These are phyloP conservation scores for Mayetiola destructor DNA, from an alignment of 2,888 invertebrate species.

Conservation along the genomic window DNA sequence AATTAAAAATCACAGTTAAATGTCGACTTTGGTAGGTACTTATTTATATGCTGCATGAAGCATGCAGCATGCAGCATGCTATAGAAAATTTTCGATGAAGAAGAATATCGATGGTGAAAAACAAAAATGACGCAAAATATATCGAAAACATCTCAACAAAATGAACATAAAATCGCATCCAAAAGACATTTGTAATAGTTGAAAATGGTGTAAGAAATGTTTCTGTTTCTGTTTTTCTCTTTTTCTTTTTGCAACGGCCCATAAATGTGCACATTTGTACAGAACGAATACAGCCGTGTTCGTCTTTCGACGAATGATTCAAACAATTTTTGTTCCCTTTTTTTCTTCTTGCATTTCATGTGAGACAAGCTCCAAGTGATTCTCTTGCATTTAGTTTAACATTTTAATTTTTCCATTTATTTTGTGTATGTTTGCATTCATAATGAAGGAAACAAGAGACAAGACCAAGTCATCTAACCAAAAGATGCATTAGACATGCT, in stretches of 20 bases:
- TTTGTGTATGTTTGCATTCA: no score
- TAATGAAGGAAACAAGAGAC: no score
- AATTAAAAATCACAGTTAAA: conserved; percentile 11
- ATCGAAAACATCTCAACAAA: background rate
- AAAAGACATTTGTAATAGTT: conserved; percentile 7
- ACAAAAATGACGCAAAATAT: background rate
- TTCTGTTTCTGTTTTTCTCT: background rate
- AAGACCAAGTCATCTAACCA: no score
- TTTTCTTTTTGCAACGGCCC: background rate
- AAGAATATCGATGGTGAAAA: background rate
- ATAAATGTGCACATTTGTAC: background rate
- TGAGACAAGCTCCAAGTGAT: background rate
- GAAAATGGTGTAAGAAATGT: background rate
- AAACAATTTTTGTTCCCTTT: background rate
- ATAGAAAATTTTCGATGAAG: background rate
- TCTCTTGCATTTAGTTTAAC: background rate
- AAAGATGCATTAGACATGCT: no score
- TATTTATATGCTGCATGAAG: background rate
- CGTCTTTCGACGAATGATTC: no score
- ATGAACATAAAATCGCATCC: conserved; percentile 10
- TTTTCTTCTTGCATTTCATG: background rate
- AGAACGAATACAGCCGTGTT: background rate
- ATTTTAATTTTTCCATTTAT: conserved; percentile 2
- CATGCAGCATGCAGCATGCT: background rate
- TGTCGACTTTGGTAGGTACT: background rate